Base-by-base conservation (phyloP, 2,888 invertebrate species). In the Parasteatoda lunata region DNA sequence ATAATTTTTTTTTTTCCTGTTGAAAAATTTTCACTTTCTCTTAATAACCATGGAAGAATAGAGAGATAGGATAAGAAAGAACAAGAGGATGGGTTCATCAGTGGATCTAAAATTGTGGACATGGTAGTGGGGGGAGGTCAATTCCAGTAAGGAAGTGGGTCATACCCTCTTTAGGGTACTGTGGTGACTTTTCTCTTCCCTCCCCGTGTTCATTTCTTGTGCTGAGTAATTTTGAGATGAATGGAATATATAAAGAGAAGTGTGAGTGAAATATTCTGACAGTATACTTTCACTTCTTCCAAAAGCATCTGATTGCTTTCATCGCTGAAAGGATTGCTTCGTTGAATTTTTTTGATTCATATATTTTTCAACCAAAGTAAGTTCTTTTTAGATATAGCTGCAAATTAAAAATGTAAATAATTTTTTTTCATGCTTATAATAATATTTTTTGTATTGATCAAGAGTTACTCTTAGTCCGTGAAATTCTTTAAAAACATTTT, bases 271-370 rank as follows among this genome's bases (percentile, higher is more conserved):
- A 66, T 71, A 51, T 30, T 72, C 66, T 30, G 8, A n/a, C 54
- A 52, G 49, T 45, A 68, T 15, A 85, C 85, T 85, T 85, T 85
- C 85, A 85, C 85, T 85, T 68, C 49, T 84, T 30, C 30, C 30
- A 30, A 30, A 15, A 5, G 9, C n/a, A 15, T 5, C 5, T 68
- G 5, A 68, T 30, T 68, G n/a, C 4, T 7, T 15, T 30, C 30
- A 30, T 30, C 30, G 30, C 30, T 30, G 30, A 30, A 30, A 30
- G 30, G 30, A 30, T 30, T 59, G 3, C 59, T n/a, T 59, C 59
- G 59, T 59, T 59, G 59, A 9, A 30, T 30, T 30, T 30, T 30
- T 30, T 30, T 30, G 30, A 30, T 30, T 30, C 30, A 30, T 30
- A 30, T 30, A 30, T 30, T 30, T 30, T 30, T 30, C 30, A 30